Percentiles rank a stretch among this genome's conserved stretches.
phyloP scores from a whole-genome alignment of 2,888 invertebrate species.

The Bhutanitis thaidina region DNA sequence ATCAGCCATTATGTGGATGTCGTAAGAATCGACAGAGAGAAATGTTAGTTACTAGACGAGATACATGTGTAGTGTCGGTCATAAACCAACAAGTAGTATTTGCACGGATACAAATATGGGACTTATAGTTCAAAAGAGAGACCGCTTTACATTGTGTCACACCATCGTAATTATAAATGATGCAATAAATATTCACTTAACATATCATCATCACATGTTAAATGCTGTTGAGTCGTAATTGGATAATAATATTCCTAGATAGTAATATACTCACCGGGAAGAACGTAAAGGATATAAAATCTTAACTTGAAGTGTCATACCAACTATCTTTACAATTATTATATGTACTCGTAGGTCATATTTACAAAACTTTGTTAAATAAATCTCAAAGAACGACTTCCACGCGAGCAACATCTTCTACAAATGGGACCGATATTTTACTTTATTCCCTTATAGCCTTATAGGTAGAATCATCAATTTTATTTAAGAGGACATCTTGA shows the following conservation, averaged over 20 bases:
- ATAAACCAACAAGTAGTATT: no score
- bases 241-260: slow-evolving; percentile 5
- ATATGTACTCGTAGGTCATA: no score
- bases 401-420: neutral
- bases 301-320: slow-evolving; percentile 10
- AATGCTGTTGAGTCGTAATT: slow-evolving; percentile 5
- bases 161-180: slow-evolving; percentile 1
- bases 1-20: no score
- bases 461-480: neutral
- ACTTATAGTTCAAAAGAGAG: no score
- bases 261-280: slow-evolving; percentile 7
- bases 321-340: slow-evolving; percentile 6
- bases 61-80: no score
- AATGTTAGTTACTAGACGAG: no score
- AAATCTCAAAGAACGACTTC: neutral
- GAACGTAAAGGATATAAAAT: slow-evolving; percentile 11
- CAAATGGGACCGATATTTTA: neutral
- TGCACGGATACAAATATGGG: no score
- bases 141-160: neutral
- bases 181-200: neutral
- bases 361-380: neutral
- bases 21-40: no score
- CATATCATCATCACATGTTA: no score
- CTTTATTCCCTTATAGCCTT: no score
- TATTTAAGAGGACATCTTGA: slow-evolving; percentile 1